phyloP scores from a whole-genome alignment of 2,113 vertebrate genomes.

The Ophiodon elongatus region DNA sequence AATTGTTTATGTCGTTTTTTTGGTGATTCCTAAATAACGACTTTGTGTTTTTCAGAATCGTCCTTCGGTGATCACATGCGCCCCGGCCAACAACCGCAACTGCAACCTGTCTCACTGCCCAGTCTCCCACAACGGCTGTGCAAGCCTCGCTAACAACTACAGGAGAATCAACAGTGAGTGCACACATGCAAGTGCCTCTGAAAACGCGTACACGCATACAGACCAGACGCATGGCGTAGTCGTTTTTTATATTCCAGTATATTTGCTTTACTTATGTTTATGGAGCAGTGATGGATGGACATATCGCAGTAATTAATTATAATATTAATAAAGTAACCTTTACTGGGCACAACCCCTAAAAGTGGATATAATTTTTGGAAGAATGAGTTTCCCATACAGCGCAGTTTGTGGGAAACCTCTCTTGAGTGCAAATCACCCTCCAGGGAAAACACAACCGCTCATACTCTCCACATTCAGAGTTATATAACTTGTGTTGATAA shows the following conservation, averaged over 20 bases:
- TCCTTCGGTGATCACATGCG: conserved; percentile 97
- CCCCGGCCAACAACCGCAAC: conserved; percentile 94
- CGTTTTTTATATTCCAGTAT: neutral
- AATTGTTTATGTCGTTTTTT: neutral
- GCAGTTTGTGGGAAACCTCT: conserved; percentile 4
- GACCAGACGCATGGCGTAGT: neutral
- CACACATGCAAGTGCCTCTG: neutral
- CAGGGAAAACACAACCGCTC: conserved; percentile 21
- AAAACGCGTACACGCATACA: neutral
- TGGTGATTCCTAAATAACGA: neutral
- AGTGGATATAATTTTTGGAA: neutral
- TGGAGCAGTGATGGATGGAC: neutral
- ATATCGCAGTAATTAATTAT: neutral
- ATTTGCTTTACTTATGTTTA: neutral
- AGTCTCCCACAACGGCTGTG: conserved; percentile 91
- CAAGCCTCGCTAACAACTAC: conserved; percentile 86
- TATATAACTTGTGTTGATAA: neutral
- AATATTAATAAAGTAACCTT: no score
- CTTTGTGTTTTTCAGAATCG: conserved; percentile 88
- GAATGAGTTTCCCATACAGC: conserved; percentile 1
- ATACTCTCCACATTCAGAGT: conserved; percentile 28
- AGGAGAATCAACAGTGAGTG: conserved; percentile 92
- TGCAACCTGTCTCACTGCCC: conserved; percentile 98
- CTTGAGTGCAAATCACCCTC: neutral
- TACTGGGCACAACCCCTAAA: neutral